Evolutionary conservation across 2,888 invertebrate species (phyloP).

Genomic region (Campoletis raptor): DNA sequence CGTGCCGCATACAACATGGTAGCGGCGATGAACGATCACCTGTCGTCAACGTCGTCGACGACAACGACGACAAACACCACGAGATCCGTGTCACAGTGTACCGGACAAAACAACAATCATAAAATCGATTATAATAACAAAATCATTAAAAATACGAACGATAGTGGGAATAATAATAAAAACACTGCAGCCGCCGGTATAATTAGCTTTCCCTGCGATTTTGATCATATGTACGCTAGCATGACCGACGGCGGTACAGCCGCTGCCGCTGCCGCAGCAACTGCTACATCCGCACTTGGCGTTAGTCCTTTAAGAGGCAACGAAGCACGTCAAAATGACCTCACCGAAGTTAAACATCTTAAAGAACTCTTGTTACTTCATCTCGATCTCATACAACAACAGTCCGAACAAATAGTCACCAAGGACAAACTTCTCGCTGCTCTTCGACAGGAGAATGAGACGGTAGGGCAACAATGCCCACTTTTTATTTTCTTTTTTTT

Average conservation of each 20-base stretch:
- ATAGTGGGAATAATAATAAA: constrained; percentile 80
- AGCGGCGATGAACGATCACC: constrained; percentile 85
- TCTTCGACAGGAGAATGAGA: constrained; percentile 92
- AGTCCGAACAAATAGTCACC: constrained; percentile 92
- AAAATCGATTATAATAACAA: constrained; percentile 56
- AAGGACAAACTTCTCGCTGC: constrained; percentile 92
- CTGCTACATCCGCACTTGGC: constrained; percentile 81
- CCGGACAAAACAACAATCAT: constrained; percentile 49
- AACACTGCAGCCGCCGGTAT: constrained; percentile 85
- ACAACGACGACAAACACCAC: constrained; percentile 72
- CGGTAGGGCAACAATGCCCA: constrained; percentile 86
- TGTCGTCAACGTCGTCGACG: constrained; percentile 79
- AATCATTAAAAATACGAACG: constrained; percentile 61
- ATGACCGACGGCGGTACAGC: constrained; percentile 84
- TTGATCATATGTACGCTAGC: constrained; percentile 91
- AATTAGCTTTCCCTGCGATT: constrained; percentile 87
- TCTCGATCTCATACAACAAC: constrained; percentile 95
- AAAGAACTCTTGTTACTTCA: constrained; percentile 93
- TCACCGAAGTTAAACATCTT: constrained; percentile 88
- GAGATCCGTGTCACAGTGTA: constrained; percentile 51
- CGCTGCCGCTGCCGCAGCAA: constrained; percentile 75
- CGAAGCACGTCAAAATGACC: constrained; percentile 81
- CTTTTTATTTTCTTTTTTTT: constrained; percentile 2
- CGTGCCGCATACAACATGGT: constrained; percentile 83
- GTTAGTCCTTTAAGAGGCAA: constrained; percentile 82